Evolutionary conservation across 2,888 invertebrate genomes (phyloP), one percentile per base, ranked within the genome.

Genomic region (Barypeithes pellucidus): DNA sequence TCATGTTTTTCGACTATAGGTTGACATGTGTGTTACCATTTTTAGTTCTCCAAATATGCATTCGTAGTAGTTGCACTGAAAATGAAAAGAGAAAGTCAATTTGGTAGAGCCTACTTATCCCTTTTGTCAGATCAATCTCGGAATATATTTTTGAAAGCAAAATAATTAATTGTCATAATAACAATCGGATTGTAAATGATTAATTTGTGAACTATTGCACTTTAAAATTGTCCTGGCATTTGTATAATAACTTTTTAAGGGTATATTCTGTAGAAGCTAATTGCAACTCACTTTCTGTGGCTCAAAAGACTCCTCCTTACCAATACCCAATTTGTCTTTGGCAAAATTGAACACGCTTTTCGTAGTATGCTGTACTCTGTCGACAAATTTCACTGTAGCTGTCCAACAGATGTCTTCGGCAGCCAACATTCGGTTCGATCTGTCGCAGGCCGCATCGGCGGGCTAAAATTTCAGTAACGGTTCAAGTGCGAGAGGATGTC

Each of bases 301-400:
- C 67, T 79, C 75, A 59, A 77, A 76, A 39, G 72, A 74, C 60
- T 82, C 80, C 8, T 80, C 79, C 9, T 75, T 24, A n/a, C 50
- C 50, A 50, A 50, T n/a, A 63, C 81, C 81, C 36, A 83, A 68
- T 67, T 79, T 82, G 60, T 81, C 81, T 72, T 81, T 82, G 1
- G 82, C 83, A 72, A 83, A 81, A 76, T 84, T 83, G 9, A 84
- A 62, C n/a, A 84, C 77, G 47, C 75, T 80, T 70, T 81, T 80
- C 0, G 82, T 81, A n/a, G 78, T 79, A 65, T 83, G 79, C 62
- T 79, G 77, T 24, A 84, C 77, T 45, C 82, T 76, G 16, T 82
- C 81, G 5, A 79, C 73, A 18, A 83, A 75, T 77, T 83, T 81
- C 4, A 82, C 81, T 73, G 80, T 78, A 65, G 71, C 77, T 2